Base-by-base conservation (phyloP, 1,140 invertebrate genomes). In the Temnothorax curvispinosus region DNA sequence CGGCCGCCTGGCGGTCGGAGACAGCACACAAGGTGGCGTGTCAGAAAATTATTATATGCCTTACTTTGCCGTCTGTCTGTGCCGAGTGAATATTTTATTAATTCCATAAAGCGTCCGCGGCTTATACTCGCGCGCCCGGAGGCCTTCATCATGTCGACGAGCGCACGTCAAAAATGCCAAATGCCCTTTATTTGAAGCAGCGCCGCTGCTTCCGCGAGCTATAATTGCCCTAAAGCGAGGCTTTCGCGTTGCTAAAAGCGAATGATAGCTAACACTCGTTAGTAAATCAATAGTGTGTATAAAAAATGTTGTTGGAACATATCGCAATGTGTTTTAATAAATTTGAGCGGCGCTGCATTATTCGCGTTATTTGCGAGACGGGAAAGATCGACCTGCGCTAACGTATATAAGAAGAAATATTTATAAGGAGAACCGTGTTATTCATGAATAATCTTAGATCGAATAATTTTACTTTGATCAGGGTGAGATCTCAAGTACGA, bases 41-140 rank as follows among this genome's bases (percentile, higher is more conserved):
- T 72, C 87, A 81, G 86, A 91, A 90, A 93, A 94, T 93, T 92
- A 93, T 93, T 91, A 91, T 89, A 92, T 89, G 87, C 90, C 92
- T 93, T 93, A 93, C 89, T 91, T 93, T 89, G 58, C 86, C 74
- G 82, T 81, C 77, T 77, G 89, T 77, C 89, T 87, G 90, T 86
- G 89, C 62, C 85, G 88, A 89, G 86, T 93, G 92, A 93, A 94
- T 94, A 93, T 93, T 94, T 94, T 90, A 94, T 94, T 91, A 92
- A 92, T 90, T 81, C 78, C 89, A 87, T 90, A 89, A 90, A 92
- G 87, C 80, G 76, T 69, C 71, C 64, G 9, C 60, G 64, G 72
- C 58, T 52, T 58, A 52, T 1, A 32, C 15, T 60, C 52, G 15
- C 35, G 81, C 65, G 65, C 77, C 41, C 41, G 67, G n/a, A 58